Evolutionary conservation across 2,113 vertebrate species (phyloP), one percentile per base, ranked within the genome.

Genomic region (Upupa epops): DNA sequence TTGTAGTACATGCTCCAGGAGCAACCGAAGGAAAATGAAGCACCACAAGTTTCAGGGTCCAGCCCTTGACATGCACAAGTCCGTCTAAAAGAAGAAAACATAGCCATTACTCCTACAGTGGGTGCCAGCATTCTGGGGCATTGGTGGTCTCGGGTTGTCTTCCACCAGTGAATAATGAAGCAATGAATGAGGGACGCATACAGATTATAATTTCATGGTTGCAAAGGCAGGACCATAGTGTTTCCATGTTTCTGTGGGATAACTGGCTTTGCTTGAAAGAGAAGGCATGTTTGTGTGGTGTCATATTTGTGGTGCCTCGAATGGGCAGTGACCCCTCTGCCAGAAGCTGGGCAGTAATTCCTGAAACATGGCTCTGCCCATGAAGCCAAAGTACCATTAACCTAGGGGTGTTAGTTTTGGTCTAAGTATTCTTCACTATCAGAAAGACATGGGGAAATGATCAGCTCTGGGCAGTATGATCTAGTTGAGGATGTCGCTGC

Each of bases 1-100:
- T 99, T 99, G 96, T 99, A 99, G 96, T 99, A 99, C 99, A 99
- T 99, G 93, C 99, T 99, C 99, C 99, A 99, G 16, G 99, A 99
- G 94, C 99, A 99, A 61, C 99, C 99, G 48, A 99, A 99, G 45
- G 99, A 99, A 97, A 99, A 99, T 42, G 99, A 99, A 94, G 99
- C 99, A 92, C 99, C 99, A 93, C 98, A 98, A 74, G 97, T 98
- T 8, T 99, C 98, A 86, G 98, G 97, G 75, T 99, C 97, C 96
- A 99, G 97, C 65, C 99, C 99, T 97, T 99, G 99, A 93, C 99
- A 99, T 58, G 98, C 98, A 93, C 99, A 99, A 19, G 98, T 99
- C 92, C 98, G 98, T 97, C 99, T 99, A 60, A 91, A 96, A 86
- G 17, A 83, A 96, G 73, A 97, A 79, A 76, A 79, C 11, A 63